phyloP scores from a whole-genome alignment of 2,888 invertebrate genomes.

The Dasysyrphus albostriatus region DNA sequence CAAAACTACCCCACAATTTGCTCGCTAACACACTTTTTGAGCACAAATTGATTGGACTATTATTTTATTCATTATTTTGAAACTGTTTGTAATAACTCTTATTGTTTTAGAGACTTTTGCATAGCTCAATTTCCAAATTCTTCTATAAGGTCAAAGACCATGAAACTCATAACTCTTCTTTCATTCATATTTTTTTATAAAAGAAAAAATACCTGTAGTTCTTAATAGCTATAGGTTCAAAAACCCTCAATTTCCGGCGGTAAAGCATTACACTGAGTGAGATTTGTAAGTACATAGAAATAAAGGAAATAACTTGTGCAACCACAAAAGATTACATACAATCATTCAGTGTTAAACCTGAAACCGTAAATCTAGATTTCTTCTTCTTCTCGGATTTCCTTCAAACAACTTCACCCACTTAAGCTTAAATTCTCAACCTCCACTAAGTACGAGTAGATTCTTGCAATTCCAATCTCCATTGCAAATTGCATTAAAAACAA shows the following conservation, averaged over 20 bases:
- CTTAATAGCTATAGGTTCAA: background rate
- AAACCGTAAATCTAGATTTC: conserved; percentile 21
- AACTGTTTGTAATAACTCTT: too few relatives aligned
- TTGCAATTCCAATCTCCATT: conserved; percentile 18
- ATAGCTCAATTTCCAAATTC: too few relatives aligned
- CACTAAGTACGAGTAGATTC: conserved; percentile 7
- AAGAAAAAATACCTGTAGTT: background rate
- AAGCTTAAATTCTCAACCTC: conserved; percentile 12
- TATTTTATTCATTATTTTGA: too few relatives aligned
- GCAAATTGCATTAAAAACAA: background rate
- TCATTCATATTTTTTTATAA: too few relatives aligned
- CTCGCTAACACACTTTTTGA: too few relatives aligned
- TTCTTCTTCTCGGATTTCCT: conserved; percentile 14
- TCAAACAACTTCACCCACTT: conserved; percentile 28
- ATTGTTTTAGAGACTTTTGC: too few relatives aligned
- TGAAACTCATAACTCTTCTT: too few relatives aligned
- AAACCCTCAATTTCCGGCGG: background rate
- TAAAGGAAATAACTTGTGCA: conserved; percentile 23
- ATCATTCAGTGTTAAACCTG: conserved; percentile 4
- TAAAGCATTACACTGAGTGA: background rate
- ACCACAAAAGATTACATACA: conserved; percentile 2
- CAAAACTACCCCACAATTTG: too few relatives aligned
- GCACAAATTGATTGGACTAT: too few relatives aligned
- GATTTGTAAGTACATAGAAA: background rate
- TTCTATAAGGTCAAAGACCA: too few relatives aligned